Base-by-base conservation (phyloP, 2,797 vertebrate species). In the Clamator glandarius region DNA sequence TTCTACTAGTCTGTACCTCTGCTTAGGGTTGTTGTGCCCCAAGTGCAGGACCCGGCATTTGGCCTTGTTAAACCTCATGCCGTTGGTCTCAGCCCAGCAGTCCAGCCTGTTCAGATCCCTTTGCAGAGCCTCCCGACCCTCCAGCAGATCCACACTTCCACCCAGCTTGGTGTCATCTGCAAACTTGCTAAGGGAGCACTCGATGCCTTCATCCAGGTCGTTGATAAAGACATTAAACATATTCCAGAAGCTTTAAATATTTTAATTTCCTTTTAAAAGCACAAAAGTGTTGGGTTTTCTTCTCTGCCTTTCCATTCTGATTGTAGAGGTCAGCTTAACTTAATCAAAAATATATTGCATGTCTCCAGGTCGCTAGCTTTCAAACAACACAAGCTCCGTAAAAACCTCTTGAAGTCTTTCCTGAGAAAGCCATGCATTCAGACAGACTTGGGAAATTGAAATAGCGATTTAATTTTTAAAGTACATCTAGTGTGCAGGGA, bases 231-330 rank as follows among this genome's bases (percentile, higher is more conserved):
- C n/a, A n/a, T n/a, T n/a, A n/a, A n/a, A n/a, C n/a, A n/a, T 70
- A 74, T 72, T 87, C 63, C 64, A 82, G 63, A 93, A 94, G n/a
- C 35, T 83, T 94, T 88, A 81, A 94, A 73, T 16, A 66, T 93
- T 92, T 95, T 92, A 6, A 84, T 84, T 97, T 96, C 92, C 83
- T 89, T 92, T 92, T 83, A 67, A 83, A 90, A 85, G 20, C 42
- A 66, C 24, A 52, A 57, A 77, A 73, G 25, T 52, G 17, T 54
- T 42, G 26, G 20, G 33, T 66, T 76, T 51, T 84, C 48, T 26
- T 6, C 16, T 39, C 62, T 87, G 12, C 50, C 39, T 67, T 63
- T 41, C 12, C 46, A 42, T 94, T 84, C 68, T 93, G 77, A 81
- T 51, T 91, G 63, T 84, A 85, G 79, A 75, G 74, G 58, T 94